phyloP scores from a whole-genome alignment of 1,140 invertebrate species.

The Apolygus lucorum region DNA sequence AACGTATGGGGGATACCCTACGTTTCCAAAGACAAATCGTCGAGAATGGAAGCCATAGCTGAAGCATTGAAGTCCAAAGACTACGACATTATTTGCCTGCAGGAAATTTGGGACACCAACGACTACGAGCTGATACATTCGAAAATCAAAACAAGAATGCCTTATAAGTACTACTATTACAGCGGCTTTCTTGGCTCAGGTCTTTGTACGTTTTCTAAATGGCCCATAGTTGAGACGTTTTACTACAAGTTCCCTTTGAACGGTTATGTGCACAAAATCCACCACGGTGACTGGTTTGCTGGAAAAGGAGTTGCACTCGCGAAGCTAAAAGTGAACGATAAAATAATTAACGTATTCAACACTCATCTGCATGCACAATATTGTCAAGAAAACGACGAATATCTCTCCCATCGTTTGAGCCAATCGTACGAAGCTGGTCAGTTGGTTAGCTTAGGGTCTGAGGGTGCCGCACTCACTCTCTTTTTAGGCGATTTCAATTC shows the following conservation, averaged over 20 bases:
- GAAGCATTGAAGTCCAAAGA: constrained; percentile 54
- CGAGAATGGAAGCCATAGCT: constrained; percentile 71
- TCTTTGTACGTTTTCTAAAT: constrained; percentile 80
- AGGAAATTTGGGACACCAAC: constrained; percentile 79
- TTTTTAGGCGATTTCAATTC: constrained; percentile 90
- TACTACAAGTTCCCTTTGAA: constrained; percentile 91
- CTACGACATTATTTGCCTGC: constrained; percentile 83
- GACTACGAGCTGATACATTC: constrained; percentile 66
- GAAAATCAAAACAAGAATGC: constrained; percentile 52
- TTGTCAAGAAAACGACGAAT: constrained; percentile 74
- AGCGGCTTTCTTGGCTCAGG: constrained; percentile 90
- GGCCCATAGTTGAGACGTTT: constrained; percentile 77
- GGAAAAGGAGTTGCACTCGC: constrained; percentile 93
- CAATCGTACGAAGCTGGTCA: constrained; percentile 92
- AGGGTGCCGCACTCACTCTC: constrained; percentile 67
- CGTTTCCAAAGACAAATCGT: constrained; percentile 55
- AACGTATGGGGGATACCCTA: constrained; percentile 43
- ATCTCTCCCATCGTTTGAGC: constrained; percentile 76
- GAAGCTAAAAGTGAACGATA: constrained; percentile 55
- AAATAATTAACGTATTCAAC: constrained; percentile 74
- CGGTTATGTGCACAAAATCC: constrained; percentile 91
- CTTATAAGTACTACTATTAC: constrained; percentile 83
- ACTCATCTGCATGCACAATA: constrained; percentile 98
- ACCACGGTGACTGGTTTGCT: constrained; percentile 97
- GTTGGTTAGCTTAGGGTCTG: constrained; percentile 77